These are phyloP conservation scores for Pristionchus arcanus DNA, from an alignment of 2,888 invertebrate species.

Conservation along the genomic window DNA sequence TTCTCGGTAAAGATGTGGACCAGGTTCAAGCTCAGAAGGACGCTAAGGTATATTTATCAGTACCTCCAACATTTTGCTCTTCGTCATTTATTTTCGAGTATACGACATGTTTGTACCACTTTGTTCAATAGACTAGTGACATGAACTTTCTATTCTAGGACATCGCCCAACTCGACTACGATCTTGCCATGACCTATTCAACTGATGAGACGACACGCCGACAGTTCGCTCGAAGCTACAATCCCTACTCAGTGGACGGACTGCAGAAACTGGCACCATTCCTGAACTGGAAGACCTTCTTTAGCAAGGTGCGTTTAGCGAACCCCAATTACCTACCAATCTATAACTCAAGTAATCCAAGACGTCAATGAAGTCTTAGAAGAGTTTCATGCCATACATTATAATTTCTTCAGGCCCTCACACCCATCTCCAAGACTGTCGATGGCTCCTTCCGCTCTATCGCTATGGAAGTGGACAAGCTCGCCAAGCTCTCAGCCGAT, in stretches of 20 bases:
- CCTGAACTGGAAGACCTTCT: slow-evolving; percentile 57
- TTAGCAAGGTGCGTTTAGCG: background rate
- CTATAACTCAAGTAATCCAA: too few relatives aligned
- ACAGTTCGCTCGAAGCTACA: slow-evolving; percentile 69
- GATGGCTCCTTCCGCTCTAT: slow-evolving; percentile 1
- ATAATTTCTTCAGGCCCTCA: background rate
- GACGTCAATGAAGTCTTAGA: too few relatives aligned
- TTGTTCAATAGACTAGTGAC: too few relatives aligned
- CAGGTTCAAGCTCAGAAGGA: background rate
- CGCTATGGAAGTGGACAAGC: slow-evolving; percentile 15
- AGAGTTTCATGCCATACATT: too few relatives aligned
- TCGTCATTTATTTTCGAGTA: too few relatives aligned
- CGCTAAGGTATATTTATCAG: background rate
- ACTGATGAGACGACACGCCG: slow-evolving; percentile 69
- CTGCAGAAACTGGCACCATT: slow-evolving; percentile 56
- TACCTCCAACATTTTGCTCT: too few relatives aligned
- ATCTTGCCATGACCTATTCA: slow-evolving; percentile 65
- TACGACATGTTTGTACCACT: too few relatives aligned
- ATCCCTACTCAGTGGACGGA: slow-evolving; percentile 61
- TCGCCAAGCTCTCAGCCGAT: background rate
- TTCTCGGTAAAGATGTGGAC: background rate
- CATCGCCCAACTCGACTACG: slow-evolving; percentile 70
- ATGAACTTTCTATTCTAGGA: too few relatives aligned
- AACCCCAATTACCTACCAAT: background rate
- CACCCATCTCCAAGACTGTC: background rate